These are phyloP conservation scores for Netelia virgata DNA, from an alignment of 2,888 invertebrate species.

Conservation along the genomic window DNA sequence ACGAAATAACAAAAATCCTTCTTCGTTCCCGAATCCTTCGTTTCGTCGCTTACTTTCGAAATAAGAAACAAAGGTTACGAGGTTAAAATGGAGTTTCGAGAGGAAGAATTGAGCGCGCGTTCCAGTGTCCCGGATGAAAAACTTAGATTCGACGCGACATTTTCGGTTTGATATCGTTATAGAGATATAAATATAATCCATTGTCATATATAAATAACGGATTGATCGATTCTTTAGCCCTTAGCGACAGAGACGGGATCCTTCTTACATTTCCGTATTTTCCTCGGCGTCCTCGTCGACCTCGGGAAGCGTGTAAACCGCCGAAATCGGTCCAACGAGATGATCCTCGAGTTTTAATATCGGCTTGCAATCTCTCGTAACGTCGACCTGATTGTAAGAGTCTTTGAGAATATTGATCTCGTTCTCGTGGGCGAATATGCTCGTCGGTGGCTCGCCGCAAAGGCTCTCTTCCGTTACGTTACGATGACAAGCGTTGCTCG, in stretches of 20 bases:
- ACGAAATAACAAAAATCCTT: neutral
- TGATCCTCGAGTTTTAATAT: slow-evolving; percentile 83
- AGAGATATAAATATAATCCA: too few relatives aligned
- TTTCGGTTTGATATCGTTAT: neutral
- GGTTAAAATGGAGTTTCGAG: neutral
- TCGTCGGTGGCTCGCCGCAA: slow-evolving; percentile 81
- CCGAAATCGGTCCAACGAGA: slow-evolving; percentile 77
- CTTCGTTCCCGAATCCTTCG: neutral
- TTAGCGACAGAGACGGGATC: neutral
- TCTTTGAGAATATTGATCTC: slow-evolving; percentile 84
- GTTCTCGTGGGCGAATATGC: slow-evolving; percentile 83
- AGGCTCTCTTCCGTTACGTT: slow-evolving; percentile 82
- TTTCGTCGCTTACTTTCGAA: neutral
- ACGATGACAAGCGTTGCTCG: slow-evolving; percentile 82
- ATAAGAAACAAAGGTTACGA: neutral
- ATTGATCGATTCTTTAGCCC: neutral
- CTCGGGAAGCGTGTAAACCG: slow-evolving; percentile 83
- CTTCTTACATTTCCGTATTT: slow-evolving; percentile 82
- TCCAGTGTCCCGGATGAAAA: neutral
- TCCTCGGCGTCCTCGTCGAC: slow-evolving; percentile 83
- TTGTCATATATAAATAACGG: neutral
- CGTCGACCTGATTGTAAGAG: slow-evolving; percentile 84
- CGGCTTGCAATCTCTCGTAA: slow-evolving; percentile 83
- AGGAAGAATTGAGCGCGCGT: slow-evolving; percentile 5
- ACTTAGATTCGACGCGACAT: slow-evolving; percentile 11